Percentiles rank a stretch among this genome's conserved stretches.
These are phyloP conservation scores for Barnardius zonarius DNA, from an alignment of 2,113 vertebrate genomes.

Conservation along the genomic window DNA sequence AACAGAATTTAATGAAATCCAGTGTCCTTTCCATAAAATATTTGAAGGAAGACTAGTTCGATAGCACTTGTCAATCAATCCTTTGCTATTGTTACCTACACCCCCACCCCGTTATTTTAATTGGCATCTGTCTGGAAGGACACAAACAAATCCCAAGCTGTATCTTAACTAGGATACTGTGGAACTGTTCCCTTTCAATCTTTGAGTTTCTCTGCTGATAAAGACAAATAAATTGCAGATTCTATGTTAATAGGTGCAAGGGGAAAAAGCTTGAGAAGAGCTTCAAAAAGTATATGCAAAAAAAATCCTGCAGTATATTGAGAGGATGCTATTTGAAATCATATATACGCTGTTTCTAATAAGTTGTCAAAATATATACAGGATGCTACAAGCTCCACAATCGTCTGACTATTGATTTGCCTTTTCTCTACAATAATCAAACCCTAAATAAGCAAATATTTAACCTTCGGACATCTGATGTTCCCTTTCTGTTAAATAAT, in stretches of 20 bases:
- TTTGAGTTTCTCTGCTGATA: not conserved
- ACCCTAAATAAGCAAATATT: not conserved
- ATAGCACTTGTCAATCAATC: constrained; percentile 60
- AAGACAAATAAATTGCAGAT: not conserved
- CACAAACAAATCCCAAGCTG: constrained; percentile 56
- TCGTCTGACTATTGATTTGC: not conserved
- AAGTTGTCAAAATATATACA: not conserved
- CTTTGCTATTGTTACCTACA: constrained; percentile 6
- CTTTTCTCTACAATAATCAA: not conserved
- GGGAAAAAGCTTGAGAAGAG: not conserved
- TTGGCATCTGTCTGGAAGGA: constrained; percentile 51
- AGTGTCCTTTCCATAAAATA: constrained; percentile 68
- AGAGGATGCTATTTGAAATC: not conserved
- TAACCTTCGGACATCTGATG: not conserved
- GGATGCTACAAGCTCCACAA: not conserved
- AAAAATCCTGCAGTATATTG: not conserved
- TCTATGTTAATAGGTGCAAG: not conserved
- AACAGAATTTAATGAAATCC: constrained; percentile 68
- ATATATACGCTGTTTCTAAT: not conserved
- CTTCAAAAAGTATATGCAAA: not conserved
- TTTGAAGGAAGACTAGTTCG: constrained; percentile 53
- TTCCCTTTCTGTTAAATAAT: not conserved
- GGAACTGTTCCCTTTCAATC: not conserved
- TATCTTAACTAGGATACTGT: constrained; percentile 44
- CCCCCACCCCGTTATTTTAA: not conserved